Evolutionary conservation across 1,140 invertebrate genomes (phyloP), one percentile per base, ranked within the genome.

Genomic region (Neodiprion lecontei): DNA sequence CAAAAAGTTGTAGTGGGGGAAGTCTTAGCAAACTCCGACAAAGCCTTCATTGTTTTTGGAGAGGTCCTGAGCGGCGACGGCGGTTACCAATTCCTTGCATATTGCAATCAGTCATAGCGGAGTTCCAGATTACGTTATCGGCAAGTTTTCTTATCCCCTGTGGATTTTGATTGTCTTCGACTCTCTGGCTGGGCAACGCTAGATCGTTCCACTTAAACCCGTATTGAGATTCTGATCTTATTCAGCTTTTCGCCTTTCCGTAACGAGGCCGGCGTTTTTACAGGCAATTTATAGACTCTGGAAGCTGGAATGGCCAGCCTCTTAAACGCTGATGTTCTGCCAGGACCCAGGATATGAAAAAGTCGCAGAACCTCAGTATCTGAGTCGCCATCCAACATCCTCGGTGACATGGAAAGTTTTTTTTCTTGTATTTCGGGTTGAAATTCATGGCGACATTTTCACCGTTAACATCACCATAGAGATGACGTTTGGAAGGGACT

Each of bases 1-100:
- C 40, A 69, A 47, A 76, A 79, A 7, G 78, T 83, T 1, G 79
- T 80, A 7, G 80, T 65, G 21, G 72, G 69, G 11, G 9, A 7
- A 5, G 67, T 21, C 17, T 21, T 21, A 21, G 17, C 17, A 21
- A 21, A 21, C 17, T 21, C 17, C 17, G 10, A n/a, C 53, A n/a
- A n/a, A 61, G n/a, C n/a, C 53, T 11, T 61, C 53, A 61, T 11
- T 11, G 10, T 61, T 11, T n/a, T 61, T n/a, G 53, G 10, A 61
- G 17, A 21, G 10, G 10, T 61, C 10, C 28, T 28, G 12, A 17
- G 71, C 10, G 48, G 1, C 47, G 12, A 21, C 12, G 17, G 12
- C 21, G 12, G 21, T 14, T 5, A 14, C 12, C 12, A 21, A 4
- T 17, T 21, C 4, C 28, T 49, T 67, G 1, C 72, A 73, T 21